Conservation (phyloP, 1,140 invertebrate genomes). For the Drosophila serrata region DNA sequence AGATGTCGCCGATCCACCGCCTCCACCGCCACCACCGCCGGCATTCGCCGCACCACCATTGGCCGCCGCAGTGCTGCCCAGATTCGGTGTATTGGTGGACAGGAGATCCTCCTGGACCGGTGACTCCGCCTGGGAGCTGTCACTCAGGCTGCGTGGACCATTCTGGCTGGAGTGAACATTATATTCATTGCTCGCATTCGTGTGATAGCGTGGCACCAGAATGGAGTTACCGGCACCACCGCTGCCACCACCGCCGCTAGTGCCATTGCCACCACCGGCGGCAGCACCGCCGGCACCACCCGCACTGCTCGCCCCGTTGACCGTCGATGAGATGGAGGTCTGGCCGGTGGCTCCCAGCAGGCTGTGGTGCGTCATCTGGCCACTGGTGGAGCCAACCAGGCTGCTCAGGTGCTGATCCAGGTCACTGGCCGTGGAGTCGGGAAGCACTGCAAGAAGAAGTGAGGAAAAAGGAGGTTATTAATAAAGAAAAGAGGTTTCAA, state of each 20-base stretch:
- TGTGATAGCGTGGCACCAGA: constrained; percentile 87
- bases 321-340: constrained; percentile 85
- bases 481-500: background rate
- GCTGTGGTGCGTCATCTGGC: constrained; percentile 85
- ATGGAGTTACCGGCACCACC: constrained; percentile 72
- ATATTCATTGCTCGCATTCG: constrained; percentile 85
- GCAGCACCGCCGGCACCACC: constrained; percentile 80
- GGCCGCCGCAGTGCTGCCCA: constrained; percentile 85
- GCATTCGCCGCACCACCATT: constrained; percentile 89
- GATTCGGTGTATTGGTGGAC: constrained; percentile 86
- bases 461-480: background rate
- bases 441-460: constrained; percentile 87
- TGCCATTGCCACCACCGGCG: constrained; percentile 35
- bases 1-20: constrained; percentile 80
- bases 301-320: constrained; percentile 82
- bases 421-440: constrained; percentile 90
- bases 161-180: constrained; percentile 85
- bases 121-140: constrained; percentile 93
- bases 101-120: constrained; percentile 92
- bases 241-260: constrained; percentile 51
- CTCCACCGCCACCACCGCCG: constrained; percentile 10
- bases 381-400: constrained; percentile 88
- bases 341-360: constrained; percentile 76
- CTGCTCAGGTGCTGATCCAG: constrained; percentile 91
- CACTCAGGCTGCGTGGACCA: constrained; percentile 90